phyloP scores from a whole-genome alignment of 35 echinoderm and acorn worm species.

The Apostichopus parvimensis region DNA sequence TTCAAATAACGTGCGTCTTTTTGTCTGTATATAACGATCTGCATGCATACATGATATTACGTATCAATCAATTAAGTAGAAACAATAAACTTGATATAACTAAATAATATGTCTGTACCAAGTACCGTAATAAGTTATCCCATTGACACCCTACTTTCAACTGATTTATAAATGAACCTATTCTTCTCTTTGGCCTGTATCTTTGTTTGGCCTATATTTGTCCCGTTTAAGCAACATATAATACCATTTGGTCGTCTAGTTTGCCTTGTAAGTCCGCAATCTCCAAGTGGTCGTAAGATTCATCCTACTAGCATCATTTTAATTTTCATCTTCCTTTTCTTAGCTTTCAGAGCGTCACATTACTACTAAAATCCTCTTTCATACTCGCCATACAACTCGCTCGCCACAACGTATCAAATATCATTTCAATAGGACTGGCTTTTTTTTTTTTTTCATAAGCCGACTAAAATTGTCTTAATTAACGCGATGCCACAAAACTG shows the following conservation, averaged over 20 bases:
- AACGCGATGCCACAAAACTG: background rate
- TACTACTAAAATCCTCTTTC: slow-evolving; percentile 8
- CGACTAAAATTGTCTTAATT: slow-evolving; percentile 42
- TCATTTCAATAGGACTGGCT: slow-evolving; percentile 25
- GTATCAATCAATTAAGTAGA: too few relatives aligned
- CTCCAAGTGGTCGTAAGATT: background rate
- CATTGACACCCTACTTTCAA: too few relatives aligned
- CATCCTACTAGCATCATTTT: slow-evolving; percentile 6
- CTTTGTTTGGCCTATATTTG: background rate
- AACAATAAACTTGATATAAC: too few relatives aligned
- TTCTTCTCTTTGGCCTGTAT: too few relatives aligned
- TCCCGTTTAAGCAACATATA: background rate
- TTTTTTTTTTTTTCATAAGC: slow-evolving; percentile 20
- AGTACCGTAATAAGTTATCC: too few relatives aligned
- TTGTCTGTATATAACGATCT: too few relatives aligned
- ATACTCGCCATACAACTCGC: slow-evolving; percentile 22
- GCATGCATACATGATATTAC: too few relatives aligned
- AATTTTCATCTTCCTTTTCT: background rate
- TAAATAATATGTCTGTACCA: too few relatives aligned
- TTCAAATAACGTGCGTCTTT: too few relatives aligned
- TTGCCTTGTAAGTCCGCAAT: background rate
- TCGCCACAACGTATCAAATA: slow-evolving; percentile 47
- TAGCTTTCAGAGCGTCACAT: background rate
- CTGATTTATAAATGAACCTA: too few relatives aligned
- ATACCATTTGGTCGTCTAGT: background rate